Base-by-base conservation (phyloP, 1,140 invertebrate genomes). In the Drusus annulatus region DNA sequence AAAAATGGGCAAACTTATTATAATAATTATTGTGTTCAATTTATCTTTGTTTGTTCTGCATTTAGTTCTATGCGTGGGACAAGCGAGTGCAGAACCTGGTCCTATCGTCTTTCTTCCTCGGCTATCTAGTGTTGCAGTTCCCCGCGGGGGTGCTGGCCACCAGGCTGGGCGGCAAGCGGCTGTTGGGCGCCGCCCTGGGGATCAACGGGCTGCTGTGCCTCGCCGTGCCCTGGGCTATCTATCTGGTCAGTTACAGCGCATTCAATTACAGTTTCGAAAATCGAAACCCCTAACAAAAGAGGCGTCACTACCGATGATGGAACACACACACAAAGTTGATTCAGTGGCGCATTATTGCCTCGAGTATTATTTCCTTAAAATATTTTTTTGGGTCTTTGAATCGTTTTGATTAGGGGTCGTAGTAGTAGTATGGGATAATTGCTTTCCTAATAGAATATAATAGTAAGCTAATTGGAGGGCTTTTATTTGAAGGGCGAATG, bases 21-120 rank as follows among this genome's bases (percentile, higher is more conserved):
- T n/a, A n/a, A n/a, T n/a, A n/a, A n/a, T n/a, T n/a, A n/a, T n/a
- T n/a, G n/a, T n/a, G n/a, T n/a, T n/a, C n/a, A 28, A 56, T 56
- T 2, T 56, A 17, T 17, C 54, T 31, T 56, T 75, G 23, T 23
- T 76, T 60, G 8, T 13, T 36, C 31, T 45, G 36, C 51, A 51
- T 77, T 23, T 23, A 78, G 76, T 65, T 28, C 17, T 78, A 52
- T 19, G 21, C 54, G 51, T 83, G 81, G 81, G 60, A 83, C 71
- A 80, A 83, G 62, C 68, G 80, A 45, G 79, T 79, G 4, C 81
- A 83, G 68, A 79, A 78, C 28, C 60, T 74, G 10, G 73, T 80
- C 0, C 68, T 83, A 8, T 73, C 78, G 13, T 80, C 81, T n/a
- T 83, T 83, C 56, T 83, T 69, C 78, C 45, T 79, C 36, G 81